These are phyloP conservation scores for Burhinus bistriatus DNA, from an alignment of 2,113 vertebrate species.

Conservation along the genomic window DNA sequence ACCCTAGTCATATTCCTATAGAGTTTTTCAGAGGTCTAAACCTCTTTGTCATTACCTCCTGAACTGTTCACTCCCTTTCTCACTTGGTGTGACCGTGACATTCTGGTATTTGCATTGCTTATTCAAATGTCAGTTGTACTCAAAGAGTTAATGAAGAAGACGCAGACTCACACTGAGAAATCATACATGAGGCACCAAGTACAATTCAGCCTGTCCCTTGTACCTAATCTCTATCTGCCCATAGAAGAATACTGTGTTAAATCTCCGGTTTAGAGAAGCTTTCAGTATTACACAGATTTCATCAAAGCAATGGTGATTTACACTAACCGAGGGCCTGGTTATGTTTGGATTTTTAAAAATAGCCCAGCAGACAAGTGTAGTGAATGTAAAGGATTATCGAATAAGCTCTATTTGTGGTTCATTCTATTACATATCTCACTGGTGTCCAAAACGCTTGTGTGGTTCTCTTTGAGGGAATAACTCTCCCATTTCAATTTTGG, in stretches of 20 bases:
- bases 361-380: neutral
- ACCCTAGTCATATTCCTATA: neutral
- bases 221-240: neutral
- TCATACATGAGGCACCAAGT: neutral
- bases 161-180: neutral
- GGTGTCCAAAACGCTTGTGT: neutral
- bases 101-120: neutral
- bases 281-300: neutral
- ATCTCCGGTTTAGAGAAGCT: neutral
- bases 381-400: neutral
- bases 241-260: neutral
- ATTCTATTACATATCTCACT: neutral
- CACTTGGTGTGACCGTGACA: neutral
- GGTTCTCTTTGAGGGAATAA: constrained; percentile 17
- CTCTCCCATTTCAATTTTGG: constrained; percentile 47
- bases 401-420: neutral
- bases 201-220: neutral
- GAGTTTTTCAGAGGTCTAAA: neutral
- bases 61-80: neutral
- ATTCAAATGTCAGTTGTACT: neutral
- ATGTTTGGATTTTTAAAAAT: neutral
- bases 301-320: neutral
- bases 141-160: neutral
- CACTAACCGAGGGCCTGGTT: neutral
- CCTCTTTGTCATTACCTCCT: neutral